A percentile compares a stretch with the other conserved stretches of the same genome.
phyloP scores from a whole-genome alignment of 2,797 vertebrate species.

The Argentina silus region DNA sequence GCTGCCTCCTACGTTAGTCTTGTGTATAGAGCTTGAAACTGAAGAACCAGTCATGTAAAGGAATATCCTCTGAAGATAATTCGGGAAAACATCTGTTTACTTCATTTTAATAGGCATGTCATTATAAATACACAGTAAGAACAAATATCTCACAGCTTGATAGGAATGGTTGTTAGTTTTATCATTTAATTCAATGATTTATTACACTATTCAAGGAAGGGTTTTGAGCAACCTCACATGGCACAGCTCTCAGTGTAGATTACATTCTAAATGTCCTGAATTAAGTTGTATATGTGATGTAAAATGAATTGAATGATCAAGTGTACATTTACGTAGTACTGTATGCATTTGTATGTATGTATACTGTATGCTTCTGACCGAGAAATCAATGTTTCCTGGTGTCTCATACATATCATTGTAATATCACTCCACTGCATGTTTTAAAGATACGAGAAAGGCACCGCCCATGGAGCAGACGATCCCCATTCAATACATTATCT shows the following conservation, averaged over 20 bases:
- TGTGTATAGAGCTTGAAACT: conserved; percentile 66
- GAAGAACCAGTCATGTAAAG: conserved; percentile 1
- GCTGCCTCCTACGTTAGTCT: conserved; percentile 89
- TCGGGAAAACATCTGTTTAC: background rate
- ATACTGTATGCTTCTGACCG: background rate
- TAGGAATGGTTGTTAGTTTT: background rate
- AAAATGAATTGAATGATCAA: background rate
- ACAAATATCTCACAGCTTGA: background rate
- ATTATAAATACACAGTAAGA: background rate
- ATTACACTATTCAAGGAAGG: background rate
- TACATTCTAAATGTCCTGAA: conserved; percentile 9
- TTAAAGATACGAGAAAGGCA: conserved; percentile 69
- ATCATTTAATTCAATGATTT: background rate
- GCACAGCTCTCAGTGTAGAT: conserved; percentile 46
- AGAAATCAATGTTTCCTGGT: background rate
- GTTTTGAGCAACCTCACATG: conserved; percentile 59
- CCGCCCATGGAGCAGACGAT: conserved; percentile 77
- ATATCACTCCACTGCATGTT: conserved; percentile 42
- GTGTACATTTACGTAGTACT: background rate
- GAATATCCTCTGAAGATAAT: background rate
- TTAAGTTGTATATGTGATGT: background rate
- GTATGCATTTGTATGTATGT: background rate
- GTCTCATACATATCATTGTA: conserved; percentile 23
- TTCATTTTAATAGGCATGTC: background rate
- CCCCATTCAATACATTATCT: conserved; percentile 31